Conservation (phyloP, 53 echinoderm and acorn worm species). For the Astropecten irregularis region DNA sequence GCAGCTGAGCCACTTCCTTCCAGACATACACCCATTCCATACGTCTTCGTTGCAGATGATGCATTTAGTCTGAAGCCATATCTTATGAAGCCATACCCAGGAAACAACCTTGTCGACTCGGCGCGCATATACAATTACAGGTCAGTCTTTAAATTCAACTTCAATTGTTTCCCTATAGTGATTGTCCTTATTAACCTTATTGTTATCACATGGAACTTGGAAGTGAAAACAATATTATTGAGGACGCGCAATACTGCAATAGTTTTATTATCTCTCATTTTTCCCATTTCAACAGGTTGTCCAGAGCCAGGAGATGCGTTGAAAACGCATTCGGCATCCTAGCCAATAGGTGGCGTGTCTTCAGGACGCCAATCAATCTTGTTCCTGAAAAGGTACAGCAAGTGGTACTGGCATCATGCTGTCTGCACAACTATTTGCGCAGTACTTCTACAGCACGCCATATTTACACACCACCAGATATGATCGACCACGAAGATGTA, state of each 20-base stretch:
- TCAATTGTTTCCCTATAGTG: too few species aligned
- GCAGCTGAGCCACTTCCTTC: background rate
- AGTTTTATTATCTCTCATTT: too few species aligned
- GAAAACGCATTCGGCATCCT: constrained; percentile 40
- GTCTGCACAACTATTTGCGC: constrained; percentile 24
- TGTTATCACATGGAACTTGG: too few species aligned
- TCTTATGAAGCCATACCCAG: constrained; percentile 26
- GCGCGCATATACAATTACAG: constrained; percentile 18
- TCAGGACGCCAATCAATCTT: background rate
- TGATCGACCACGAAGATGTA: background rate
- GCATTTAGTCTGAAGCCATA: constrained; percentile 28
- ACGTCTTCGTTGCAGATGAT: constrained; percentile 38
- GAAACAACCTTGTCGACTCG: background rate
- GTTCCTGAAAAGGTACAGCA: background rate
- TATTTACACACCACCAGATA: background rate
- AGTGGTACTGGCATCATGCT: background rate
- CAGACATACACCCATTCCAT: background rate
- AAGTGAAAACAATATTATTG: too few species aligned
- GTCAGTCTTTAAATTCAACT: background rate
- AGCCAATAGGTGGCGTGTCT: constrained; percentile 2
- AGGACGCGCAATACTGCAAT: too few species aligned
- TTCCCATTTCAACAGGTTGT: too few species aligned
- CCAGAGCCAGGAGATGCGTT: constrained; percentile 1
- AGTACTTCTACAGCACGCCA: background rate
- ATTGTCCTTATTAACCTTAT: too few species aligned